Percentiles rank a stretch among this genome's conserved stretches.
Evolutionary conservation across 2,113 vertebrate genomes (phyloP).

Genomic region (Dromiciops gliroides): DNA sequence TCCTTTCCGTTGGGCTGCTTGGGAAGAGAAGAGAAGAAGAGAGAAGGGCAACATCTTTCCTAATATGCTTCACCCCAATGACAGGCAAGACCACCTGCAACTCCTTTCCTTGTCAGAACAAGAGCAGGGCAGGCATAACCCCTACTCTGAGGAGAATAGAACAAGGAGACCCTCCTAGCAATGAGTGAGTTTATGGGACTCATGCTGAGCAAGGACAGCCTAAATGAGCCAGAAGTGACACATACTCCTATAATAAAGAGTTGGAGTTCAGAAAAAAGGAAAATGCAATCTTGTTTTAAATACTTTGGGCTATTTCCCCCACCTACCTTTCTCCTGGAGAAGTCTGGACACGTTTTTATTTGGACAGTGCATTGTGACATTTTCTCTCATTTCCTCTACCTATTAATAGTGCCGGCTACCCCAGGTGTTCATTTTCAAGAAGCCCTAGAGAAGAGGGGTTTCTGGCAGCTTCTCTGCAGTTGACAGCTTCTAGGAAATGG

Average conservation of each 20-base stretch:
- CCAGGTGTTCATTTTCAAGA: slow-evolving; percentile 74
- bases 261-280: slow-evolving; percentile 52
- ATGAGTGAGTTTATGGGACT: slow-evolving; percentile 28
- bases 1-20: not conserved
- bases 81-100: not conserved
- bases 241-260: slow-evolving; percentile 59
- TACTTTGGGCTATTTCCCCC: slow-evolving; percentile 65
- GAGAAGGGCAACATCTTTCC: not conserved
- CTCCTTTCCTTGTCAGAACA: not conserved
- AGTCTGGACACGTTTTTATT: slow-evolving; percentile 75
- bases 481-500: slow-evolving; percentile 64
- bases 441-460: slow-evolving; percentile 65
- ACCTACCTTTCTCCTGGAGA: slow-evolving; percentile 45
- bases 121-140: not conserved
- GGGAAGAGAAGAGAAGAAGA: not conserved
- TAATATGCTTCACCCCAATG: not conserved
- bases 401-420: slow-evolving; percentile 72
- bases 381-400: slow-evolving; percentile 71
- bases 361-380: slow-evolving; percentile 75
- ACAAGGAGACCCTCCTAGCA: slow-evolving; percentile 15
- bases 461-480: slow-evolving; percentile 55
- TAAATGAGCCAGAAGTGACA: slow-evolving; percentile 68
- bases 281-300: slow-evolving; percentile 72
- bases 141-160: not conserved
- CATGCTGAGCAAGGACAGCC: slow-evolving; percentile 10